These are phyloP conservation scores for Kuschelorhynchus macadamiae DNA, from an alignment of 2,888 invertebrate species.

Conservation along the genomic window DNA sequence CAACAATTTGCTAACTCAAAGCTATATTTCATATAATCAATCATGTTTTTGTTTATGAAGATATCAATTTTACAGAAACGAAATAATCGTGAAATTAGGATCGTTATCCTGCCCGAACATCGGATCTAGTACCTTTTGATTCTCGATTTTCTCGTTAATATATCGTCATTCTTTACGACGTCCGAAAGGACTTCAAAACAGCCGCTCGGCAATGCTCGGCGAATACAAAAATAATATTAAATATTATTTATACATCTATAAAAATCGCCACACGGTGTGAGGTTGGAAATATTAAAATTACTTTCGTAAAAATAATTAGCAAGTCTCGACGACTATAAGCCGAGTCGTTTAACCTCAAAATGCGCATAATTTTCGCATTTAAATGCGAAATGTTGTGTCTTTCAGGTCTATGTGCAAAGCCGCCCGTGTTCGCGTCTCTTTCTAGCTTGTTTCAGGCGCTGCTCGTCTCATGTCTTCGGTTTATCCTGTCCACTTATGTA, in stretches of 20 bases:
- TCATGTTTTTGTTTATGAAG: too few species aligned
- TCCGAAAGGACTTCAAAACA: conserved; percentile 43
- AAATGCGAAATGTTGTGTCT: conserved; percentile 64
- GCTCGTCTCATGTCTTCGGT: not conserved
- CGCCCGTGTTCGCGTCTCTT: conserved; percentile 35
- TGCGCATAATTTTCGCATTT: conserved; percentile 67
- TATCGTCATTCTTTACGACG: conserved; percentile 38
- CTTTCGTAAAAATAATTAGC: conserved; percentile 62
- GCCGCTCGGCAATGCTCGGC: conserved; percentile 36
- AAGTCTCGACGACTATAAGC: conserved; percentile 60
- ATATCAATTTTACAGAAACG: too few species aligned
- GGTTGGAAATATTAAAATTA: conserved; percentile 49
- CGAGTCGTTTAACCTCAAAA: conserved; percentile 62
- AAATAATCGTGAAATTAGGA: too few species aligned
- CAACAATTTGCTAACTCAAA: too few species aligned
- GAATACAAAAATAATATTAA: conserved; percentile 46
- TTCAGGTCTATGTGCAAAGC: conserved; percentile 55
- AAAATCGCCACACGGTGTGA: conserved; percentile 51
- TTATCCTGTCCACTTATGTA: not conserved
- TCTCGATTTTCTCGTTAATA: conserved; percentile 35
- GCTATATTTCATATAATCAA: too few species aligned
- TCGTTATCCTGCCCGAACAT: conserved; percentile 1
- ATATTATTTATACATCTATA: conserved; percentile 50
- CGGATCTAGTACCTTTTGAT: conserved; percentile 31
- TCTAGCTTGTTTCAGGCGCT: not conserved